Evolutionary conservation across 2,888 invertebrate genomes (phyloP).

Genomic region (Alsophila aescularia): DNA sequence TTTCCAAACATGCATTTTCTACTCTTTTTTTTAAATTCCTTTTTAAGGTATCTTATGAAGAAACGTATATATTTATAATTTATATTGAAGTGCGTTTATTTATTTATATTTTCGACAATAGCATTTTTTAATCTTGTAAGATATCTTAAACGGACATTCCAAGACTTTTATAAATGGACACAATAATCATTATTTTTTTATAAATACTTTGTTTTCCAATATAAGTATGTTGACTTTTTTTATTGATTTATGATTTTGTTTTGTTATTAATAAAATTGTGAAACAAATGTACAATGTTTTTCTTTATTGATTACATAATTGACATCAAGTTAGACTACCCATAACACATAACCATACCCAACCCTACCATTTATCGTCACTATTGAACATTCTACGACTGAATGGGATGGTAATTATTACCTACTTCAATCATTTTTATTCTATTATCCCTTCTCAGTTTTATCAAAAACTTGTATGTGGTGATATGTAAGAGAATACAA

Average conservation of each 20-base stretch:
- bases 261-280: slow-evolving; percentile 34
- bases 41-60: slow-evolving; percentile 5
- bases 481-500: too few relatives aligned
- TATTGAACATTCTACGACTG: too few relatives aligned
- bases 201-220: slow-evolving; percentile 25
- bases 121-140: slow-evolving; percentile 27
- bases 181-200: slow-evolving; percentile 29
- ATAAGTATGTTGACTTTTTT: slow-evolving; percentile 28
- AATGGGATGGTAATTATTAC: too few relatives aligned
- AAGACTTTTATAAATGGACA: slow-evolving; percentile 26
- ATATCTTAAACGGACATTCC: slow-evolving; percentile 31
- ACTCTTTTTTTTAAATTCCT: slow-evolving; percentile 1
- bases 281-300: slow-evolving; percentile 14
- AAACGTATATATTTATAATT: neutral
- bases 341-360: too few relatives aligned
- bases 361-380: too few relatives aligned
- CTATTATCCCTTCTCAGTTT: too few relatives aligned
- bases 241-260: slow-evolving; percentile 35
- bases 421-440: too few relatives aligned
- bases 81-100: neutral
- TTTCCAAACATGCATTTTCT: slow-evolving; percentile 31
- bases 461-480: too few relatives aligned
- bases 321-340: too few relatives aligned
- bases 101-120: slow-evolving; percentile 23
- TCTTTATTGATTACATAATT: neutral